Base-by-base conservation (phyloP, 1,140 invertebrate species). In the Drosophila pseudoananassae region DNA sequence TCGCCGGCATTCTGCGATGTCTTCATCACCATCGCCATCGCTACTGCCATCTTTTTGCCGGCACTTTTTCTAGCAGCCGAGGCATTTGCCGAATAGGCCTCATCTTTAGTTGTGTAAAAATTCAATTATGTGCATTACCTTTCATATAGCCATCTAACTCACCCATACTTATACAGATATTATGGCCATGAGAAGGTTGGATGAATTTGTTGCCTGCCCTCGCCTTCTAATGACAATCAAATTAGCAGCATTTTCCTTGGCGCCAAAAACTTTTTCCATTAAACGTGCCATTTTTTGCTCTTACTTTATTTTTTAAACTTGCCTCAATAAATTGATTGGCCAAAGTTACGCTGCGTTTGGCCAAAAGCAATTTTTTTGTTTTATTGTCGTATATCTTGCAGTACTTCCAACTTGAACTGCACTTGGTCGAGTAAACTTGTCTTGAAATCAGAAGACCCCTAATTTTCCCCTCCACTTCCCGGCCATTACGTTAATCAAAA, bases 61-160 rank as follows among this genome's bases (percentile, higher is more conserved):
- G 31, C 51, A 52, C 64, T 60, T 71, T 83, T 66, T 82, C 79
- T 82, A 82, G 75, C 76, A 70, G 75, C 80, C 78, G 79, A 78
- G 70, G 65, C 78, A 61, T 78, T 88, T 55, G 74, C 50, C 45
- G 66, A 31, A 69, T 72, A 80, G 59, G 70, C 46, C 68, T 75
- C 61, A 31, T 53, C 54, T 87, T 85, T 87, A 85, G 81, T 85
- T 87, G 61, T 81, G 69, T 90, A 72, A 80, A 90, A 90, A 90
- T 90, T 90, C 87, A 90, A 90, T 90, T 90, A 90, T 90, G 78
- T 79, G 88, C 78, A 84, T 89, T 87, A 83, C 66, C 79, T 90
- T 77, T 65, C 38, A 59, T 58, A 51, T 52, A 52, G 52, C 49
- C 45, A 43, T 43, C 14, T 17, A 17, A 43, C 40, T 43, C 52